Evolutionary conservation across 1,140 invertebrate genomes (phyloP).

Genomic region (Phymorhynchus buccinoides): DNA sequence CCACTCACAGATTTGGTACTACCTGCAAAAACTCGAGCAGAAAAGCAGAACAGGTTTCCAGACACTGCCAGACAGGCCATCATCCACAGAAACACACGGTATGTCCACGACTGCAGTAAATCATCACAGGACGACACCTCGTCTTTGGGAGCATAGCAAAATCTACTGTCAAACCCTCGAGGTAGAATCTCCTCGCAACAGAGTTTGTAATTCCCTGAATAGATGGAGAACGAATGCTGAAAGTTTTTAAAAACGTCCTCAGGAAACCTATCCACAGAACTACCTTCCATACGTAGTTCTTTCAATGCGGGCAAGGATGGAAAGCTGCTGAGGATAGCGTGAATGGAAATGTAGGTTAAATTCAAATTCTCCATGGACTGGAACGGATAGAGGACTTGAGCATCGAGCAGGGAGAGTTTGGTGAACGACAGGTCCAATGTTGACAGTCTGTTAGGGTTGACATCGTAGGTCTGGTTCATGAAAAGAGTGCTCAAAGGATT

Average conservation of each 20-base stretch:
- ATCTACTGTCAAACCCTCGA: background rate
- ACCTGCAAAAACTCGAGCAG: background rate
- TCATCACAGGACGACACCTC: background rate
- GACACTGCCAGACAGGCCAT: background rate
- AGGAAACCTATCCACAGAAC: background rate
- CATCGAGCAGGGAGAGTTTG: background rate
- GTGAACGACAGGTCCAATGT: background rate
- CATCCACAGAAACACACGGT: background rate
- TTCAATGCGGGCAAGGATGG: background rate
- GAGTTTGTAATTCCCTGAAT: background rate
- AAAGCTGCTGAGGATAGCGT: too few species aligned
- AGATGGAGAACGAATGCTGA: background rate
- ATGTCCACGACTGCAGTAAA: background rate
- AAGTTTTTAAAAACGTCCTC: background rate
- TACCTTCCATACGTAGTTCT: background rate
- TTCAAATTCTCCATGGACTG: background rate
- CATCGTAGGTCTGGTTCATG: background rate
- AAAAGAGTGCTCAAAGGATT: conserved; percentile 14
- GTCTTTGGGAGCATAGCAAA: background rate
- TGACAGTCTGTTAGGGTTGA: background rate
- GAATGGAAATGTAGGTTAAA: too few species aligned
- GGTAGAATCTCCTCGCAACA: background rate
- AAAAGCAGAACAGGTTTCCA: background rate
- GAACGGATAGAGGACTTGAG: conserved; percentile 11
- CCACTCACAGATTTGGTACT: background rate